Evolutionary conservation across 2,113 vertebrate genomes (phyloP).

Genomic region (Phaetusa simplex): DNA sequence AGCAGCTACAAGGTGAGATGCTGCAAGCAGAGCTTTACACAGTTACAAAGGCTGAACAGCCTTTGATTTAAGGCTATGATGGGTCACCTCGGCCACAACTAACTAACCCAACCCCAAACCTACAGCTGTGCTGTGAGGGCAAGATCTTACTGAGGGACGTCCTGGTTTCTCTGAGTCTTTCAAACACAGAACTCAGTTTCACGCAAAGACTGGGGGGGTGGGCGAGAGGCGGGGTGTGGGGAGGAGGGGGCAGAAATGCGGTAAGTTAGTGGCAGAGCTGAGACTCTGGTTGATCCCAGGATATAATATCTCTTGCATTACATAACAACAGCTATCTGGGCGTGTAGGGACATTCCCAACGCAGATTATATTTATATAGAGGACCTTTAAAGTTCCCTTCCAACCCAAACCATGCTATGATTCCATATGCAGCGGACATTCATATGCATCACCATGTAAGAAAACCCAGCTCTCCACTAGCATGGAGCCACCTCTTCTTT

Average conservation of each 20-base stretch:
- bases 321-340: neutral
- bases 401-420: neutral
- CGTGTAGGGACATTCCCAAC: neutral
- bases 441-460: neutral
- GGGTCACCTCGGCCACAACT: neutral
- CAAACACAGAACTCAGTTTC: neutral
- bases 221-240: neutral
- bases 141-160: neutral
- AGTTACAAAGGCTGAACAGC: neutral
- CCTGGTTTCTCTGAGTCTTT: neutral
- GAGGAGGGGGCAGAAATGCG: neutral
- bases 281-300: neutral
- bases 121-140: neutral
- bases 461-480: neutral
- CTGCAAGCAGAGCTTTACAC: neutral
- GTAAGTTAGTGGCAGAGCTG: neutral
- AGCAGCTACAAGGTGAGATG: neutral
- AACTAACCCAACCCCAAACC: neutral
- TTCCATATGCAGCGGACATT: neutral
- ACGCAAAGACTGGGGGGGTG: fast-evolving
- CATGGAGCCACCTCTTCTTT: neutral
- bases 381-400: neutral
- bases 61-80: neutral
- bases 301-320: neutral
- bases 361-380: neutral